Base-by-base conservation (phyloP, 2,113 vertebrate genomes). In the Setophaga petechia region DNA sequence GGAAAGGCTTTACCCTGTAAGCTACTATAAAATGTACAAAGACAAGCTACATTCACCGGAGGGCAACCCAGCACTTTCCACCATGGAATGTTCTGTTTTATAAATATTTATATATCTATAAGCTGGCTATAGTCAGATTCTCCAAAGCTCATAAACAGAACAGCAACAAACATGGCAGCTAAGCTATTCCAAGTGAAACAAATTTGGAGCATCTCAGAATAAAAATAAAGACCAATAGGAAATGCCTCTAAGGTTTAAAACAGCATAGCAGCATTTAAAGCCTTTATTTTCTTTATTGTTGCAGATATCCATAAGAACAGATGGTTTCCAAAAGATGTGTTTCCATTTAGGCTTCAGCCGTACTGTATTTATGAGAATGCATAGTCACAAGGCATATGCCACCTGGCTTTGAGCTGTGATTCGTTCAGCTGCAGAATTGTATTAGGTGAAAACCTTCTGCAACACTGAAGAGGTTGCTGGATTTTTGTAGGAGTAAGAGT, bases 231-330 rank as follows among this genome's bases (percentile, higher is more conserved):
- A 88, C 73, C 65, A 81, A 79, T 14, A 69, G 65, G 52, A 91
- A 86, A 71, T 49, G 65, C 57, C 37, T 87, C 82, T 17, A 75
- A 63, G 57, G 39, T 87, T 93, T 88, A 44, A 89, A 95, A 63
- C 24, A 84, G 68, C 57, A 75, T 5, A 78, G 57, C 51, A 84
- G 24, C 72, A 52, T 73, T 80, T 84, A 51, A 92, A 76, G 43
- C 24, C 62, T 84, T 93, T 91, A 63, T 94, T 95, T 92, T 68
- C 67, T 93, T 95, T 93, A 90, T 87, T 97, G 59, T 94, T 96
- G 84, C 80, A 91, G 84, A 43, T 96, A 97, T 94, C 86, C 78
- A 37, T 67, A 87, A 94, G 84, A 95, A 92, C 96, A 96, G 94
- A 96, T 95, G 95, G 94, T 79, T 93, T 69, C 49, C 93, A 46